Conservation (phyloP, 2,797 vertebrate genomes). For the Ispidina picta region DNA sequence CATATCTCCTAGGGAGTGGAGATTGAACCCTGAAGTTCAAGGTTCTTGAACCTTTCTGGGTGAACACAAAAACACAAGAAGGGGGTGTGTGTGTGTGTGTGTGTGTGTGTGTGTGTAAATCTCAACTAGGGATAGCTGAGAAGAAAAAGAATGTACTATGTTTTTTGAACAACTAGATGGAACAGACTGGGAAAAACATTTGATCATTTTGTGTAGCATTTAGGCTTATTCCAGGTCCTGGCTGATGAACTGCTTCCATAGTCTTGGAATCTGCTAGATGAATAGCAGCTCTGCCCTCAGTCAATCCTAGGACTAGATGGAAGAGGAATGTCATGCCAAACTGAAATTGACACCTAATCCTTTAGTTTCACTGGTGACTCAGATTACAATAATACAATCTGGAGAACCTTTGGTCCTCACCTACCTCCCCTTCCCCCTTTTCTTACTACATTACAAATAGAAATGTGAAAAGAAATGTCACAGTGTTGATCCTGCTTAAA, state of each 20-base stretch:
- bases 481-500: slow-evolving; percentile 9
- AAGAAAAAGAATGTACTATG: neutral
- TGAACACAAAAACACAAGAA: neutral
- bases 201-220: neutral
- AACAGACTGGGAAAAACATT: neutral
- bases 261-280: neutral
- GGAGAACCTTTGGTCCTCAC: neutral
- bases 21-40: neutral
- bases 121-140: neutral
- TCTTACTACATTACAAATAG: neutral
- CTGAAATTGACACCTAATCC: neutral
- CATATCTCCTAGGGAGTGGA: neutral
- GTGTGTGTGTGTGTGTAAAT: neutral
- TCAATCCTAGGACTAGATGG: neutral
- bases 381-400: neutral
- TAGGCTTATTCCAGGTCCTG: neutral
- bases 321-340: slow-evolving; percentile 27
- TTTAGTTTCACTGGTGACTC: slow-evolving; percentile 43
- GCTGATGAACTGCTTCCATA: slow-evolving; percentile 23
- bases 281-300: neutral
- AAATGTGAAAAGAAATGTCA: slow-evolving; percentile 1
- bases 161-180: neutral
- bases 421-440: neutral
- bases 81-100: too few relatives aligned
- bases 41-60: neutral